These are phyloP conservation scores for Pterocles orientalis DNA, from an alignment of 2,113 vertebrate genomes.

Conservation along the genomic window DNA sequence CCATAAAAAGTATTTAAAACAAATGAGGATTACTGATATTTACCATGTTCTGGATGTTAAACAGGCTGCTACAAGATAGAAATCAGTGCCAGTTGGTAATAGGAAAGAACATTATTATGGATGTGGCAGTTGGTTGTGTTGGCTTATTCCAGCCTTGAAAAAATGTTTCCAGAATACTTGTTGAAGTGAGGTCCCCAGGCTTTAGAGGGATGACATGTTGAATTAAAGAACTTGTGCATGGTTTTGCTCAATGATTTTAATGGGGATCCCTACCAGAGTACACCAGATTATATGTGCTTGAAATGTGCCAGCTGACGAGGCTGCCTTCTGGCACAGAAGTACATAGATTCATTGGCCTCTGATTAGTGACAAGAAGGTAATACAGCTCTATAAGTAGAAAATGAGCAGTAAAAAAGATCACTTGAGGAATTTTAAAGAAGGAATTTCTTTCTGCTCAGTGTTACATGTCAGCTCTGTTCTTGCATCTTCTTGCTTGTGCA, in stretches of 20 bases:
- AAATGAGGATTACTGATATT: not conserved
- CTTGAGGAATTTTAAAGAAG: not conserved
- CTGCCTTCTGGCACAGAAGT: not conserved
- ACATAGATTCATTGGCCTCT: not conserved
- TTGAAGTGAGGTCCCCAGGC: constrained; percentile 34
- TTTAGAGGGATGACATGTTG: constrained; percentile 37
- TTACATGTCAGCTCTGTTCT: not conserved
- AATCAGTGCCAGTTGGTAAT: not conserved
- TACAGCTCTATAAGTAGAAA: not conserved
- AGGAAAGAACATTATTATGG: not conserved
- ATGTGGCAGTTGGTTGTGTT: not conserved
- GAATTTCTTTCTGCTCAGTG: not conserved
- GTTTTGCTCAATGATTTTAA: constrained; percentile 40
- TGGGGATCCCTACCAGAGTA: constrained; percentile 2
- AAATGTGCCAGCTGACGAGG: not conserved
- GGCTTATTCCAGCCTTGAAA: constrained; percentile 15
- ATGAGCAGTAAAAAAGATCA: not conserved
- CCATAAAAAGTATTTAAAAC: not conserved
- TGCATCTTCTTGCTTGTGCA: not conserved
- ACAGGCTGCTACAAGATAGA: not conserved
- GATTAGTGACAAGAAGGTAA: not conserved
- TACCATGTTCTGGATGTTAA: not conserved
- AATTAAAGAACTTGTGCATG: constrained; percentile 30
- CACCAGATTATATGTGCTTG: not conserved
- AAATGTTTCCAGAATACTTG: not conserved